Conservation (phyloP, 2,113 vertebrate species). For the Macheiramphus alcinus region DNA sequence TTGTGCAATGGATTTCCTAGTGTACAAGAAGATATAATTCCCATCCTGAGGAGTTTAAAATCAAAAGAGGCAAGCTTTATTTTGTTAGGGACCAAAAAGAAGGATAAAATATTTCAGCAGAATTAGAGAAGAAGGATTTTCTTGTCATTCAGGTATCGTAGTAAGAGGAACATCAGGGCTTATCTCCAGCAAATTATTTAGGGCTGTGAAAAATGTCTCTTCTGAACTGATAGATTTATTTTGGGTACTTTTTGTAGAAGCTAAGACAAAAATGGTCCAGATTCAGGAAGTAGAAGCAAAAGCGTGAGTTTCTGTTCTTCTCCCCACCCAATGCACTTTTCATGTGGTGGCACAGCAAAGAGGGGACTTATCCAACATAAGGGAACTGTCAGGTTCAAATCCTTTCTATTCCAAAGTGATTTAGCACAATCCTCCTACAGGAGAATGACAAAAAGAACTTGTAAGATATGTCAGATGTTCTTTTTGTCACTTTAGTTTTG, state of each 20-base stretch:
- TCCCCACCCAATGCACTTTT: background rate
- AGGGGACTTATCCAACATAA: background rate
- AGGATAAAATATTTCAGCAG: background rate
- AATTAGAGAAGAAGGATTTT: background rate
- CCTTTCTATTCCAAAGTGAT: background rate
- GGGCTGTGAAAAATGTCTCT: background rate
- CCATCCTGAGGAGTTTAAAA: background rate
- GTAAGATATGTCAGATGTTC: background rate
- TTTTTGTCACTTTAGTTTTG: background rate
- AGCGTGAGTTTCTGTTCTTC: background rate
- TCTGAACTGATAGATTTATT: background rate
- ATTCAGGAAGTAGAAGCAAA: background rate
- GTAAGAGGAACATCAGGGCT: background rate
- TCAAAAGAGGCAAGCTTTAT: background rate
- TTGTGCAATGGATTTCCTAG: background rate
- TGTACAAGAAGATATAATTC: background rate
- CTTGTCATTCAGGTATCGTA: background rate
- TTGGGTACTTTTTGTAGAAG: background rate
- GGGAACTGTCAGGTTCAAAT: background rate
- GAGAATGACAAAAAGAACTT: background rate
- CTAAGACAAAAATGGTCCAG: background rate
- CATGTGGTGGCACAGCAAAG: background rate
- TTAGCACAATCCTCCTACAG: background rate
- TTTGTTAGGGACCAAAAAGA: background rate
- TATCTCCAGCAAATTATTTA: slow-evolving; percentile 6